Percentiles rank a stretch among this genome's conserved stretches.
Evolutionary conservation across 2,113 vertebrate genomes (phyloP).

Genomic region (Ammospiza caudacuta): DNA sequence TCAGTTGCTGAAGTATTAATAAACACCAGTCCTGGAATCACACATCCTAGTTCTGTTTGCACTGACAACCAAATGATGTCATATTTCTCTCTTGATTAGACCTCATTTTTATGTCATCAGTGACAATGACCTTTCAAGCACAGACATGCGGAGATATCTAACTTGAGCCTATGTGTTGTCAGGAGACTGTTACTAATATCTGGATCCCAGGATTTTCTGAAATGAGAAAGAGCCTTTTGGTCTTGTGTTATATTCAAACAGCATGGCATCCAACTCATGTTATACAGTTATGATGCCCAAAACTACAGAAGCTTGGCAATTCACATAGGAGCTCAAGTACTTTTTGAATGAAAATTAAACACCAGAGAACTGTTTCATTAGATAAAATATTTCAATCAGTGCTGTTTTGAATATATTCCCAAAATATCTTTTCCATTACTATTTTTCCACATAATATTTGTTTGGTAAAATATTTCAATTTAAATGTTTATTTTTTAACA

Average conservation of each 20-base stretch:
- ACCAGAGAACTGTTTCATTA: slow-evolving; percentile 47
- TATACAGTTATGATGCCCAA: slow-evolving; percentile 24
- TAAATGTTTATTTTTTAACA: slow-evolving; percentile 60
- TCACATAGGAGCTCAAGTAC: slow-evolving; percentile 15
- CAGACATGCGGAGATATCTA: not conserved
- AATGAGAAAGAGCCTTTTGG: slow-evolving; percentile 29
- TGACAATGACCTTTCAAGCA: not conserved
- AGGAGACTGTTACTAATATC: slow-evolving; percentile 10
- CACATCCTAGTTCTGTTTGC: slow-evolving; percentile 5
- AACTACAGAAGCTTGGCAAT: slow-evolving; percentile 48
- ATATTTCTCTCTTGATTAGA: slow-evolving; percentile 9
- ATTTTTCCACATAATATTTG: slow-evolving; percentile 50
- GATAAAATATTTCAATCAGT: slow-evolving; percentile 47
- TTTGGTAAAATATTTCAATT: slow-evolving; percentile 58
- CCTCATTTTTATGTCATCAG: not conserved
- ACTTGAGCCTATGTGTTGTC: not conserved
- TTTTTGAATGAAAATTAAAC: slow-evolving; percentile 46
- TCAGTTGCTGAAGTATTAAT: not conserved
- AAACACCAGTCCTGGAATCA: not conserved
- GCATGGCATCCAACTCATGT: slow-evolving; percentile 33
- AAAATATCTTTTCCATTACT: slow-evolving; percentile 57
- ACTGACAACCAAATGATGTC: slow-evolving; percentile 27
- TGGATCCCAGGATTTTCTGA: slow-evolving; percentile 20
- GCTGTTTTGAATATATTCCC: slow-evolving; percentile 59
- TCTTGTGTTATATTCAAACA: slow-evolving; percentile 21